Conservation (phyloP, 2,797 vertebrate genomes). For the Novumbra hubbsi region DNA sequence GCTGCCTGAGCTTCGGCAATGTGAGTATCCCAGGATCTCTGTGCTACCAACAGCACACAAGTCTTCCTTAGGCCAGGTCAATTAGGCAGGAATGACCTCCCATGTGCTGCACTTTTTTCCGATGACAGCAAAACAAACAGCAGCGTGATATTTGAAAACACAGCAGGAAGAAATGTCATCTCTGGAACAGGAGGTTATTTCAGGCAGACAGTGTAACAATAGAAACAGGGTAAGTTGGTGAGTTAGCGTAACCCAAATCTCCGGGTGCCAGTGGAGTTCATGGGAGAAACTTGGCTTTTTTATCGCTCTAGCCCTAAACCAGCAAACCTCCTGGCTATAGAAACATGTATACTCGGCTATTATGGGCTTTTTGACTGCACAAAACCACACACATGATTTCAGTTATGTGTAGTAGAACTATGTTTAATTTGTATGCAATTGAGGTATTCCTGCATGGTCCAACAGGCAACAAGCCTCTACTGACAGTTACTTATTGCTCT, state of each 20-base stretch:
- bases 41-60: constrained; percentile 35
- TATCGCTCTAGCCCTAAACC: constrained; percentile 45
- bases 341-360: constrained; percentile 70
- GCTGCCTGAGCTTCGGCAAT: constrained; percentile 11
- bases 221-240: constrained; percentile 35
- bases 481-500: background rate
- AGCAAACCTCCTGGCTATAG: constrained; percentile 65
- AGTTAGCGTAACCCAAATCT: constrained; percentile 61
- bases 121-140: constrained; percentile 46
- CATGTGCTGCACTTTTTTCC: constrained; percentile 35
- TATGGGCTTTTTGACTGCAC: constrained; percentile 64
- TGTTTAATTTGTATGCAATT: constrained; percentile 39
- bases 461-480: constrained; percentile 16
- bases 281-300: constrained; percentile 57
- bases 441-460: constrained; percentile 21
- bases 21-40: constrained; percentile 34
- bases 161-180: constrained; percentile 43
- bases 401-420: constrained; percentile 63
- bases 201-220: constrained; percentile 54
- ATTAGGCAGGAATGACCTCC: constrained; percentile 34
- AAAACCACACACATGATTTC: constrained; percentile 71
- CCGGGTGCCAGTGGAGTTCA: constrained; percentile 64
- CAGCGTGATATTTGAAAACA: constrained; percentile 50
- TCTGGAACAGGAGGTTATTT: constrained; percentile 55
- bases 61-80: constrained; percentile 37